Conservation (phyloP, 2,797 vertebrate species). For the Halcyon chelicuti region DNA sequence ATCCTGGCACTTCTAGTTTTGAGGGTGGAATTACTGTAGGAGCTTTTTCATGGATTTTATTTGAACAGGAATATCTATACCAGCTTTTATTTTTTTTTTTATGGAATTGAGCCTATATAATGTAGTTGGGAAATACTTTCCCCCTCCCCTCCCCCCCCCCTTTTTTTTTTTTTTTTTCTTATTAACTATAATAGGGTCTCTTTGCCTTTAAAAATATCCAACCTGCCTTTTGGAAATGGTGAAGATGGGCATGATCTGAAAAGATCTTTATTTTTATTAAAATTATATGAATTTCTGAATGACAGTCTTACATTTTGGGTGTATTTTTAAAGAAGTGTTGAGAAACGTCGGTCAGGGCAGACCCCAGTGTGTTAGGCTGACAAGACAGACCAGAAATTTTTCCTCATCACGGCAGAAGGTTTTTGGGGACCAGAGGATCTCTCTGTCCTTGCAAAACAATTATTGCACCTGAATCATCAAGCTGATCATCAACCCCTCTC, state of each 20-base stretch:
- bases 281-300: slow-evolving; percentile 41
- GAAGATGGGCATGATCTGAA: background rate
- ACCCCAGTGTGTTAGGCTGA: slow-evolving; percentile 24
- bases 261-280: slow-evolving; percentile 26
- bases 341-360: slow-evolving; percentile 30
- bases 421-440: slow-evolving; percentile 39
- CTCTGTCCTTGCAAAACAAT: slow-evolving; percentile 53
- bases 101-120: background rate
- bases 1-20: background rate
- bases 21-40: background rate
- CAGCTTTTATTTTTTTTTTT: background rate
- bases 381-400: slow-evolving; percentile 33
- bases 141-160: rapidly evolving
- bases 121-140: background rate
- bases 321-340: slow-evolving; percentile 14
- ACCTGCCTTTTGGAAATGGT: slow-evolving; percentile 3
- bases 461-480: slow-evolving; percentile 56
- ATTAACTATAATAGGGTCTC: background rate
- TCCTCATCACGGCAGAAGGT: background rate
- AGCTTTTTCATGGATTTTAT: background rate
- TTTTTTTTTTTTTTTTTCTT: background rate
- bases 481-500: slow-evolving; percentile 11
- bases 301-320: background rate
- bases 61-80: background rate
- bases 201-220: background rate